These are phyloP conservation scores for Etia nguti DNA, from an alignment of 2,113 vertebrate genomes.

Conservation along the genomic window DNA sequence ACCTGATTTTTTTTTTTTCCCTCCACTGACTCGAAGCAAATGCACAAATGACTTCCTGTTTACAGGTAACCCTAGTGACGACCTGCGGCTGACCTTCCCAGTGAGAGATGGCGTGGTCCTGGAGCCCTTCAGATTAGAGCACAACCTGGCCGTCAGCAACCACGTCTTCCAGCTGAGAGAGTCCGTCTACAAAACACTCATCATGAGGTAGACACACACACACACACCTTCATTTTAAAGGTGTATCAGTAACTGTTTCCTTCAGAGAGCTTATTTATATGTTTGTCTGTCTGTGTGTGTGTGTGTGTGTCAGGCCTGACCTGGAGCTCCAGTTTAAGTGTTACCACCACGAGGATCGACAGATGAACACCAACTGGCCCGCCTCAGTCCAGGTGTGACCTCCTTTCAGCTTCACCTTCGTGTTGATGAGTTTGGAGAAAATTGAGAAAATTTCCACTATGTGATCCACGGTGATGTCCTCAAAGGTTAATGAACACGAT, in stretches of 20 bases:
- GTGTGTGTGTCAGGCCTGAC: constrained; percentile 76
- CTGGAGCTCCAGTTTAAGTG: constrained; percentile 95
- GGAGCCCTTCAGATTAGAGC: constrained; percentile 91
- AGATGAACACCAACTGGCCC: constrained; percentile 96
- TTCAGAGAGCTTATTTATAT: not conserved
- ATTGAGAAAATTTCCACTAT: not conserved
- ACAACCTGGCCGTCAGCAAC: constrained; percentile 94
- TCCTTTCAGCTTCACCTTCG: not conserved
- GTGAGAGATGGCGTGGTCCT: constrained; percentile 89
- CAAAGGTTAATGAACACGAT: not conserved
- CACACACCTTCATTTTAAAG: not conserved
- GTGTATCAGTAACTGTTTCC: not conserved
- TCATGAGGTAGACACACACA: constrained; percentile 76
- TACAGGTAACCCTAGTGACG: constrained; percentile 80
- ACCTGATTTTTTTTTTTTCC: not conserved
- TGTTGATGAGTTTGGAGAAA: not conserved
- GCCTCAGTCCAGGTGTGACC: constrained; percentile 83
- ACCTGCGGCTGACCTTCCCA: constrained; percentile 88
- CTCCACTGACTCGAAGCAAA: not conserved
- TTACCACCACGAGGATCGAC: constrained; percentile 91
- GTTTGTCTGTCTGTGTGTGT: not conserved
- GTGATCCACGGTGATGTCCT: not conserved
- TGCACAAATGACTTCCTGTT: not conserved
- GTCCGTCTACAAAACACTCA: constrained; percentile 89
- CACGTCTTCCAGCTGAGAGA: constrained; percentile 92